phyloP scores from a whole-genome alignment of 2,113 vertebrate species.

The Pogonocichla stellata region DNA sequence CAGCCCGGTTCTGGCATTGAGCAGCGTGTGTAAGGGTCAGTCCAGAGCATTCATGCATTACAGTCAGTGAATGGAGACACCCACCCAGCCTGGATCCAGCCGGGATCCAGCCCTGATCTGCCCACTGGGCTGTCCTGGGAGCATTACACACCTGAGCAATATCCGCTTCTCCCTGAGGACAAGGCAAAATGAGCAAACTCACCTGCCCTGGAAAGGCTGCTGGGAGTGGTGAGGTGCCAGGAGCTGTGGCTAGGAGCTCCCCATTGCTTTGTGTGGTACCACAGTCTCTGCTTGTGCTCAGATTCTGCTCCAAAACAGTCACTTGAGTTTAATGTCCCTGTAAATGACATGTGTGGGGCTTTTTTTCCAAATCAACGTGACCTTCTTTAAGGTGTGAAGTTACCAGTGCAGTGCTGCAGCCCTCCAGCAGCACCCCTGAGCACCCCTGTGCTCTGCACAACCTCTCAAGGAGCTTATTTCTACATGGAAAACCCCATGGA shows the following conservation, averaged over 20 bases:
- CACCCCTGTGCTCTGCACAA: background rate
- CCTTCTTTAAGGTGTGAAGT: background rate
- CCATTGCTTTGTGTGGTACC: rapidly evolving
- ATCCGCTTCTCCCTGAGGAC: background rate
- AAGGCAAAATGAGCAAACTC: background rate
- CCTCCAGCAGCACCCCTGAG: background rate
- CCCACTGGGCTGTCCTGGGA: background rate
- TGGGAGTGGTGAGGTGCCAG: background rate
- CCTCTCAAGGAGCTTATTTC: background rate
- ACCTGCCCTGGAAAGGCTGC: background rate
- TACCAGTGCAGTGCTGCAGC: background rate
- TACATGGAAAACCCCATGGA: background rate
- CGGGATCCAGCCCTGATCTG: background rate
- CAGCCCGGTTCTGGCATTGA: background rate
- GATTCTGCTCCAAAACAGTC: background rate
- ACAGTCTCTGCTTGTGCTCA: background rate
- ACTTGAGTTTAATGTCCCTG: background rate
- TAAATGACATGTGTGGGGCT: rapidly evolving
- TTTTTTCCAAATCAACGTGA: rapidly evolving
- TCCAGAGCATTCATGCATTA: rapidly evolving
- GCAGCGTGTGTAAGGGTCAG: rapidly evolving
- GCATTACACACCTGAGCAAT: background rate
- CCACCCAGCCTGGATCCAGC: background rate
- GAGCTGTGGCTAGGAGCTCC: background rate
- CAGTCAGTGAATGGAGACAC: background rate